Evolutionary conservation across 2,113 vertebrate species (phyloP).

Genomic region (Ploceus nigricollis): DNA sequence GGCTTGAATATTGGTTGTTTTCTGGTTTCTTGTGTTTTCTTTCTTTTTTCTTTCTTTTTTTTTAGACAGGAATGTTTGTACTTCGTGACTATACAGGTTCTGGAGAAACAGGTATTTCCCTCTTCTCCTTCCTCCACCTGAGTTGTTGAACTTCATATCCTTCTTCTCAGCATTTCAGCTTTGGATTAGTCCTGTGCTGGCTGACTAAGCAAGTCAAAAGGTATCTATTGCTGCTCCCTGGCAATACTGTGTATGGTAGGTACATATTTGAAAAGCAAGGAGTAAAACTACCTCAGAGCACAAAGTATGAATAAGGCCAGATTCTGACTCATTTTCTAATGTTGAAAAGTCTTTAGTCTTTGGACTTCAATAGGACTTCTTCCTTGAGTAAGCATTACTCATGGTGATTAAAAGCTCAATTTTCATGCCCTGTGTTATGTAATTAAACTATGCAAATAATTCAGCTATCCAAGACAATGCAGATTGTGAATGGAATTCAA

Average conservation of each 20-base stretch:
- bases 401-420: constrained; percentile 20
- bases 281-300: neutral
- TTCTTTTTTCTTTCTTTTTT: neutral
- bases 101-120: neutral
- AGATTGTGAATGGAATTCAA: neutral
- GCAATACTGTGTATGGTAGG: neutral
- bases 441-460: constrained; percentile 49
- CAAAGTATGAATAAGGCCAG: neutral
- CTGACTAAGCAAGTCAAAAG: neutral
- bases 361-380: neutral
- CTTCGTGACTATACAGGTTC: accelerated
- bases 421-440: constrained; percentile 3
- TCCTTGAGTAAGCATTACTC: constrained; percentile 35
- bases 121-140: neutral
- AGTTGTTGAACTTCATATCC: neutral
- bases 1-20: neutral
- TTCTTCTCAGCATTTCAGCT: neutral
- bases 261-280: neutral
- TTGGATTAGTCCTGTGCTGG: neutral
- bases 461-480: constrained; percentile 17
- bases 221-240: neutral
- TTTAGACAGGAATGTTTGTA: neutral
- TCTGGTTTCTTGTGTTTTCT: neutral
- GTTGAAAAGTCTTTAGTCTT: neutral
- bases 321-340: constrained; percentile 23